These are phyloP conservation scores for Marasmarcha lunaedactyla DNA, from an alignment of 2,888 invertebrate genomes.

Conservation along the genomic window DNA sequence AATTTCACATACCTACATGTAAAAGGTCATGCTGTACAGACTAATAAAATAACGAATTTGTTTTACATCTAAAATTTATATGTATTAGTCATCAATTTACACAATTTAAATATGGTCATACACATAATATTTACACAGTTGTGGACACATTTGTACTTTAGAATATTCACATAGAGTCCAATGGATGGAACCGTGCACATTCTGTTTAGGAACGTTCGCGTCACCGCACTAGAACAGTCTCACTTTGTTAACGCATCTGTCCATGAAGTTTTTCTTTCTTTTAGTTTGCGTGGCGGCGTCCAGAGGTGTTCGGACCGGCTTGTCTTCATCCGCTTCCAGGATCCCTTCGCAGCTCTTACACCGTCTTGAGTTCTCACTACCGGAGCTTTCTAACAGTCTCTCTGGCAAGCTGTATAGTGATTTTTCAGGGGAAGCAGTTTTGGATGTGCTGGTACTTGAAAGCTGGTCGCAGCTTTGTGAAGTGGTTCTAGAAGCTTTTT, in stretches of 20 bases:
- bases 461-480: constrained; percentile 58
- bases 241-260: constrained; percentile 86
- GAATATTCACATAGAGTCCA: constrained; percentile 59
- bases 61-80: neutral
- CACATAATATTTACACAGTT: constrained; percentile 60
- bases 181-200: constrained; percentile 52
- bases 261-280: constrained; percentile 85
- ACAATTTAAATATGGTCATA: constrained; percentile 39
- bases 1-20: constrained; percentile 5
- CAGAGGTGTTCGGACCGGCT: constrained; percentile 69
- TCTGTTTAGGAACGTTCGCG: constrained; percentile 28
- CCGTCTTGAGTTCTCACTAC: constrained; percentile 46
- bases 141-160: constrained; percentile 67
- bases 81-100: neutral
- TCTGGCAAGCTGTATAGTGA: constrained; percentile 52
- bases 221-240: constrained; percentile 74
- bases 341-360: constrained; percentile 75
- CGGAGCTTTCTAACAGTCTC: constrained; percentile 51
- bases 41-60: neutral
- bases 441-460: constrained; percentile 48
- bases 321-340: constrained; percentile 62
- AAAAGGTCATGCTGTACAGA: neutral
- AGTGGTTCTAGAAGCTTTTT: constrained; percentile 41
- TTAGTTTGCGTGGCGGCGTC: constrained; percentile 72
- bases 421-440: constrained; percentile 53